Base-by-base conservation (phyloP, 2,888 invertebrate species). In the Coleophora flavipennella region DNA sequence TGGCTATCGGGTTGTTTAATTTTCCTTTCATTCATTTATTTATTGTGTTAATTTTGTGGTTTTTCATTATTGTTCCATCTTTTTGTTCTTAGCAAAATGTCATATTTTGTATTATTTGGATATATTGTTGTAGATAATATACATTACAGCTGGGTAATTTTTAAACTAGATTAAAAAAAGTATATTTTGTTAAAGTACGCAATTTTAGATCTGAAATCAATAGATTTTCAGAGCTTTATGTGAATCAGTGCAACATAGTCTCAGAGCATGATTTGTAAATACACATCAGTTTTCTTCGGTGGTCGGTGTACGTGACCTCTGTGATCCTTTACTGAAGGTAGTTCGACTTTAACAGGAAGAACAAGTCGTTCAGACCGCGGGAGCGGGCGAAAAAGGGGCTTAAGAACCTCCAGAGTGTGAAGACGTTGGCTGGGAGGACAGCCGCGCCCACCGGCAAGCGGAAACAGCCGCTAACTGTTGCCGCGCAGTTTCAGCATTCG, bases 401-500 rank as follows among this genome's bases (percentile, higher is more conserved):
- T 63, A 94, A 95, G 74, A 95, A 96, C 79, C 86, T 96, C 42
- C 94, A 96, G 79, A 93, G 95, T 38, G 93, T 97, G 46, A 97
- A 97, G 80, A 95, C 95, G 3, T 83, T 97, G 38, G 95, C 95
- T 1, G 94, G 93, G 2, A 86, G 91, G 49, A 93, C 89, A 34
- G 86, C 88, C 41, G 87, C 88, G 45, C 83, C 87, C 1, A 86
- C 87, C 9, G 86, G 87, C 35, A 92, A 92, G 29, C 84, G 94
- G 43, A 95, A 95, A 72, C 94, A 95, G 61, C 94, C 95, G 9
- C 89, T 95, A 62, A 97, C 97, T 0, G 97, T 97, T 1, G 94
- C 96, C 1, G 95, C 95, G 10, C 97, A 98, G 81, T 98, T 98
- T 76, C 94, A 96, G 74, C 94, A 94, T 74, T 96, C 96, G 35